Percentiles rank a stretch among this genome's conserved stretches.
Evolutionary conservation across 2,113 vertebrate species (phyloP).

Genomic region (Rhinolophus sinicus): DNA sequence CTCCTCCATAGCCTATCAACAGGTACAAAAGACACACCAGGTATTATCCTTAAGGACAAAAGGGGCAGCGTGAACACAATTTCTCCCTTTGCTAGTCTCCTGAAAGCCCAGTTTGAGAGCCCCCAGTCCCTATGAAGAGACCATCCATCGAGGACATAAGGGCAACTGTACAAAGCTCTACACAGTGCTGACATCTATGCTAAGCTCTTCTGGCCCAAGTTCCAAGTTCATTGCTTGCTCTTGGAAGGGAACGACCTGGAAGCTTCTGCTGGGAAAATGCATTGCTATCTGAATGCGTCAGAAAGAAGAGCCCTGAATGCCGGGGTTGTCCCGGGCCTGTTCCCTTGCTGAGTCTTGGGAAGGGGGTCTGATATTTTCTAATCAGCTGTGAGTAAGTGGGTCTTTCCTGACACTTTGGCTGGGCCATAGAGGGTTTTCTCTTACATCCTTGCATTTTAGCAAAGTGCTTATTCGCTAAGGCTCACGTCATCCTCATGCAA

Average conservation of each 20-base stretch:
- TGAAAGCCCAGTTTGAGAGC: neutral
- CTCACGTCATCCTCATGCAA: neutral
- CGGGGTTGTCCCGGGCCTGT: too few relatives aligned
- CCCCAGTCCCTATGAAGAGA: neutral
- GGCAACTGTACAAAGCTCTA: neutral
- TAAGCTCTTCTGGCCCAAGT: slow-evolving; percentile 37
- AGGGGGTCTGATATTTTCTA: neutral
- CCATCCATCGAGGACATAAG: neutral
- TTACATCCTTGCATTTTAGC: neutral
- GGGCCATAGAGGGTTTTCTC: neutral
- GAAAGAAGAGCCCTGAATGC: accelerated
- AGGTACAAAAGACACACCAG: neutral
- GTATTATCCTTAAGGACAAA: neutral
- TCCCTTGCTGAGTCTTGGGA: neutral
- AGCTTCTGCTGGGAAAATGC: neutral
- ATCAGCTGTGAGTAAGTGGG: neutral
- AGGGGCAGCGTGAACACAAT: neutral
- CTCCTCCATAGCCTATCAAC: neutral
- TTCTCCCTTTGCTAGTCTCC: neutral
- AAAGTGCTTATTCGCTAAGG: neutral
- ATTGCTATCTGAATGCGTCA: neutral
- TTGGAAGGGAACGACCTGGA: neutral
- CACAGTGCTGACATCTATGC: neutral
- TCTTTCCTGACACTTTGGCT: neutral
- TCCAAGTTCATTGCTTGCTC: slow-evolving; percentile 2